These are phyloP conservation scores for Heliothis subflexa DNA, from an alignment of 1,140 invertebrate species.

Conservation along the genomic window DNA sequence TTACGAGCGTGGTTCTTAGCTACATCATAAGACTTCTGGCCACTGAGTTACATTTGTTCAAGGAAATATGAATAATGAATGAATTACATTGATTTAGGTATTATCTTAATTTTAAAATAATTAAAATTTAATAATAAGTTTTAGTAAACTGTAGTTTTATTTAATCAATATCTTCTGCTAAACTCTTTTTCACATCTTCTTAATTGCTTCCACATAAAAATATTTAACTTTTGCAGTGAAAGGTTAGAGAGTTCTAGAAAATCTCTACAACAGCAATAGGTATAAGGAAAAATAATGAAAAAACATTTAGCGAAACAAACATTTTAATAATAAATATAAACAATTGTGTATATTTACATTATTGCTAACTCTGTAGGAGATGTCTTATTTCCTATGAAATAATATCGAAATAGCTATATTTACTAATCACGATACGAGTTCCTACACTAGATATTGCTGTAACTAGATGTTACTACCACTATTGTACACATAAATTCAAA, in stretches of 20 bases:
- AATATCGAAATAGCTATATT: not conserved
- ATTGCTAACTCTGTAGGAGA: not conserved
- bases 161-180: too few relatives aligned
- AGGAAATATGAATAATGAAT: conserved; percentile 38
- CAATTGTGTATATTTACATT: conserved; percentile 17
- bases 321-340: conserved; percentile 4
- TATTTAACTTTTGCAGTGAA: too few relatives aligned
- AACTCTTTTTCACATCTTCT: too few relatives aligned
- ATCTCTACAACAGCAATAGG: too few relatives aligned
- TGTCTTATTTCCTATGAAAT: conserved; percentile 9
- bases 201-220: too few relatives aligned
- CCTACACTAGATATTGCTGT: conserved; percentile 19
- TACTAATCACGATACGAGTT: conserved; percentile 4
- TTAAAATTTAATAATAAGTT: conserved; percentile 43
- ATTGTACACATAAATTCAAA: conserved; percentile 35
- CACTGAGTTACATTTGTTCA: conserved; percentile 14
- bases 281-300: not conserved
- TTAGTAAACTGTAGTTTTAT: conserved; percentile 31
- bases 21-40: not conserved
- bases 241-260: too few relatives aligned
- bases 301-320: conserved; percentile 7
- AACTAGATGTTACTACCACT: not conserved
- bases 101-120: conserved; percentile 45
- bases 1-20: too few relatives aligned
- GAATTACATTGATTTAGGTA: conserved; percentile 32